Evolutionary conservation across 1,140 invertebrate genomes (phyloP).

Genomic region (Eumeta japonica): DNA sequence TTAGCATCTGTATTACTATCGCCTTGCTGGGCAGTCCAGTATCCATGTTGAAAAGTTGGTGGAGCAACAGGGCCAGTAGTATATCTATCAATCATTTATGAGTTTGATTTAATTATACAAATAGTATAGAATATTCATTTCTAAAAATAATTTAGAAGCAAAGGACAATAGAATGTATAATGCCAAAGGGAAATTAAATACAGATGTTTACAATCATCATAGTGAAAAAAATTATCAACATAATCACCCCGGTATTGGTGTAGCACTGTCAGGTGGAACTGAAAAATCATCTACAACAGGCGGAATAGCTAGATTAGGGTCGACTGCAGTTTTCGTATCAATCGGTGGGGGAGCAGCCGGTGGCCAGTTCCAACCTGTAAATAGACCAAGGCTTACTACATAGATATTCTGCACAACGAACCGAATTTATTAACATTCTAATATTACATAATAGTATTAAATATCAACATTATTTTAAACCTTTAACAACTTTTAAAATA

Average conservation of each 20-base stretch:
- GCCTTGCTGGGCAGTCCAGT: constrained; percentile 41
- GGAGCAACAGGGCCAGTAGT: constrained; percentile 26
- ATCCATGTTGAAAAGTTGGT: constrained; percentile 47
- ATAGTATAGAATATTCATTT: too few species aligned
- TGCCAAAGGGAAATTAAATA: too few species aligned
- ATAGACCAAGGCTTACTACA: too few species aligned
- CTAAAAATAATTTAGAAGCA: too few species aligned
- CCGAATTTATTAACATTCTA: too few species aligned
- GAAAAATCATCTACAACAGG: constrained; percentile 37
- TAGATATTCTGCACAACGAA: too few species aligned
- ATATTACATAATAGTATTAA: too few species aligned
- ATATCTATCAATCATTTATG: constrained; percentile 20
- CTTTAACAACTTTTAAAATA: too few species aligned
- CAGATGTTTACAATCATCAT: too few species aligned
- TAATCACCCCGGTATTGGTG: constrained; percentile 38
- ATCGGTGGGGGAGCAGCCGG: not conserved
- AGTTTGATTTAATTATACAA: not conserved
- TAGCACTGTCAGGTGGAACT: constrained; percentile 18
- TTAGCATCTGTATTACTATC: not conserved
- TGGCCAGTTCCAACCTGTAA: constrained; percentile 42
- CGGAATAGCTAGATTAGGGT: constrained; percentile 22
- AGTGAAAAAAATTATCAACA: not conserved
- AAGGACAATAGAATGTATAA: too few species aligned
- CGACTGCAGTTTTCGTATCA: not conserved
- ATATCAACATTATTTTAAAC: too few species aligned